Conservation (phyloP, 2,797 vertebrate species). For the Lagorchestes hirsutus region DNA sequence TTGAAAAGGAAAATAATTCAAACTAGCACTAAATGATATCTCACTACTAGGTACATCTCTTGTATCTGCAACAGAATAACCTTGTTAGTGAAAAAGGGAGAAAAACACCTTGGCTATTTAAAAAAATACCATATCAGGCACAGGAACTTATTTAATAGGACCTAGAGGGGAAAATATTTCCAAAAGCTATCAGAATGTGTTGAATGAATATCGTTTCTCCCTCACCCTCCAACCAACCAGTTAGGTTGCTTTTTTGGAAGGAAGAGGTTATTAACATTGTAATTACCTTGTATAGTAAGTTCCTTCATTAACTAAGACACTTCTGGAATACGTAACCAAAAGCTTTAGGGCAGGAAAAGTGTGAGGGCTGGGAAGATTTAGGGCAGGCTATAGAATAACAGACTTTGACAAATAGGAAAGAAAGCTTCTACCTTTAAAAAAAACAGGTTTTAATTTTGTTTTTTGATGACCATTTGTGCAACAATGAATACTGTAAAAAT, state of each 20-base stretch:
- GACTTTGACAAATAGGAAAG: not conserved
- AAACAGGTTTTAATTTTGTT: constrained; percentile 30
- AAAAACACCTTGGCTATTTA: constrained; percentile 8
- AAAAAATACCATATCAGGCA: constrained; percentile 61
- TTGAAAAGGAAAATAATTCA: constrained; percentile 42
- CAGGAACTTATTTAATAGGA: constrained; percentile 50
- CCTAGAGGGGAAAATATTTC: constrained; percentile 24
- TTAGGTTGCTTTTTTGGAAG: constrained; percentile 56
- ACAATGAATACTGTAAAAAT: constrained; percentile 66
- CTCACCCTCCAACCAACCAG: constrained; percentile 38
- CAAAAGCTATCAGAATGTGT: constrained; percentile 57
- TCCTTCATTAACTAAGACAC: constrained; percentile 67
- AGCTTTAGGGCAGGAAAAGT: constrained; percentile 33
- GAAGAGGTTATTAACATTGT: constrained; percentile 64
- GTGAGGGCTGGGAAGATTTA: not conserved
- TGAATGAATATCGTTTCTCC: constrained; percentile 28
- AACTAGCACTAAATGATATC: constrained; percentile 58
- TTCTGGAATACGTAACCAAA: constrained; percentile 27
- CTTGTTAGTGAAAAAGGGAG: constrained; percentile 62
- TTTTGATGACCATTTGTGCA: constrained; percentile 52
- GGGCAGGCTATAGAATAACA: not conserved
- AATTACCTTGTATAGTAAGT: constrained; percentile 43
- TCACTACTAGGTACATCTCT: constrained; percentile 30
- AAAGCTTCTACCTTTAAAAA: constrained; percentile 41
- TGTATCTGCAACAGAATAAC: constrained; percentile 59